Evolutionary conservation across 2,888 invertebrate genomes (phyloP).

Genomic region (Pollenia griseotomentosa): DNA sequence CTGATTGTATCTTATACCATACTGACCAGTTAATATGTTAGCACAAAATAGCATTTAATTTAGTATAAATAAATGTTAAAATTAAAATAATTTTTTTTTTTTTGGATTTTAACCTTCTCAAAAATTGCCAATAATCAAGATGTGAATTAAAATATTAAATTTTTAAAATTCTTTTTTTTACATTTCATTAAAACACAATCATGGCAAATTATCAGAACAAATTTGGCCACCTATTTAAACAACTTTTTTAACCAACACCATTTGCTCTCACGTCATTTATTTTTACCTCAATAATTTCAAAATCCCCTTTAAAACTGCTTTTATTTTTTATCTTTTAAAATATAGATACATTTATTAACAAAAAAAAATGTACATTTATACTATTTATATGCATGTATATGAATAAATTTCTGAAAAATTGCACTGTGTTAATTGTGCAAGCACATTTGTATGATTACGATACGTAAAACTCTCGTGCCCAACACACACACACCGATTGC

Average conservation of each 20-base stretch:
- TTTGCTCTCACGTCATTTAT: slow-evolving; percentile 38
- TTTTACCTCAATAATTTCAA: slow-evolving; percentile 40
- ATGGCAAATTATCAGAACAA: neutral
- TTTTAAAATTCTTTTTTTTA: no score
- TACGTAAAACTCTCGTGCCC: neutral
- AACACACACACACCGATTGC: neutral
- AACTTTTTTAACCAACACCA: neutral
- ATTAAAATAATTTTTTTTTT: no score
- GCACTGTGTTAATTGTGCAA: slow-evolving; percentile 63
- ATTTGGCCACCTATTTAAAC: slow-evolving; percentile 11
- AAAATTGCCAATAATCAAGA: no score
- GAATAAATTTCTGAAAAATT: slow-evolving; percentile 57
- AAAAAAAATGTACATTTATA: slow-evolving; percentile 7
- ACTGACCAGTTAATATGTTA: no score
- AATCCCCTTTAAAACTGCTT: slow-evolving; percentile 41
- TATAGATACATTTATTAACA: slow-evolving; percentile 22
- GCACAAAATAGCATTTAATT: no score
- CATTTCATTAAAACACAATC: neutral
- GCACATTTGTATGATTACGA: slow-evolving; percentile 55
- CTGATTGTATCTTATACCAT: no score
- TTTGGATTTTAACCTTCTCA: no score
- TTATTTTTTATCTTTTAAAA: slow-evolving; percentile 18
- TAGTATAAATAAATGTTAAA: no score
- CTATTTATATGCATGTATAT: slow-evolving; percentile 6
- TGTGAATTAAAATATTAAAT: no score